A percentile compares a stretch with the other conserved stretches of the same genome.
Conservation (phyloP, 2,113 vertebrate species). For the Hippocampus guttulatus region DNA sequence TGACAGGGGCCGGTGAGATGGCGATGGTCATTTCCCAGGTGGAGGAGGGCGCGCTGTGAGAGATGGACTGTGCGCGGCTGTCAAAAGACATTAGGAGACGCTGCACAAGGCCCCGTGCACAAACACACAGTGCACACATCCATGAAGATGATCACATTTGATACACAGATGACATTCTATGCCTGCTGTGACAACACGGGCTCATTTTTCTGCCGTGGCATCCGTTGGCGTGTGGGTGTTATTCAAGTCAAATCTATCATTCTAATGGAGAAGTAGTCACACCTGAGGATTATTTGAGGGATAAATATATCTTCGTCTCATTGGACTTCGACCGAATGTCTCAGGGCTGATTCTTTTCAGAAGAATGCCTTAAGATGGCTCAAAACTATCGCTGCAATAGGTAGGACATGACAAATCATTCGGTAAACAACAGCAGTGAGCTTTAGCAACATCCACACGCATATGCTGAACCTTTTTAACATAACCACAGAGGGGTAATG, state of each 20-base stretch:
- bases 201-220: constrained; percentile 69
- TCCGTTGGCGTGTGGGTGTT: constrained; percentile 67
- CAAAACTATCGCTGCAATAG: constrained; percentile 24
- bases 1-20: constrained; percentile 50
- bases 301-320: constrained; percentile 64
- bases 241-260: constrained; percentile 72
- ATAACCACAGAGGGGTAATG: constrained; percentile 51
- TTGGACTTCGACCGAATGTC: constrained; percentile 61
- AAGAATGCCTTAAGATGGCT: constrained; percentile 40
- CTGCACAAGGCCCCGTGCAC: constrained; percentile 35
- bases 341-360: constrained; percentile 54
- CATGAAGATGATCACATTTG: constrained; percentile 74
- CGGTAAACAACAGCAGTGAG: constrained; percentile 13
- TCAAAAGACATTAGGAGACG: constrained; percentile 60
- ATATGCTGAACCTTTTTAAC: constrained; percentile 48
- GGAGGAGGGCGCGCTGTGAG: constrained; percentile 52
- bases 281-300: constrained; percentile 70
- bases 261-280: constrained; percentile 72
- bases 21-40: constrained; percentile 70
- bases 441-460: constrained; percentile 28
- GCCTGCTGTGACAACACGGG: constrained; percentile 63
- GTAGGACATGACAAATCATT: constrained; percentile 19
- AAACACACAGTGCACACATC: constrained; percentile 45
- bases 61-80: constrained; percentile 58
- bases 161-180: constrained; percentile 73